Evolutionary conservation across 2,888 invertebrate genomes (phyloP), one percentile per base, ranked within the genome.

Genomic region (Apamea sordens): DNA sequence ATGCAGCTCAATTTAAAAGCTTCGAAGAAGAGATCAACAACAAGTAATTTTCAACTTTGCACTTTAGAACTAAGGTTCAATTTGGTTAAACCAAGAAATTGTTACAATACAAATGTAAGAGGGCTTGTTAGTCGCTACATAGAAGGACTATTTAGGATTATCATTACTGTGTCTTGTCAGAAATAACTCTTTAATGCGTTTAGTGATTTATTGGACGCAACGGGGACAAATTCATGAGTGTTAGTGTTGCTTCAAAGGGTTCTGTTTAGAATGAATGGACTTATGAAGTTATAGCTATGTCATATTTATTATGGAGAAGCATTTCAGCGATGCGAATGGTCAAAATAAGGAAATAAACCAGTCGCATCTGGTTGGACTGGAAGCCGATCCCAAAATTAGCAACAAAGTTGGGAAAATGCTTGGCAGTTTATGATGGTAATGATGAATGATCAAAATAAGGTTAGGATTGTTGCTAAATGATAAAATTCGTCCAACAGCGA

Each of bases 151-250:
- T 89, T 86, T 74, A 78, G 59, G 80, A 88, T 88, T 77, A 84
- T 80, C 76, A 80, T 87, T 81, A 86, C 77, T 65, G 64, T n/a
- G 32, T 68, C 65, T 71, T 47, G 74, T 76, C 82, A 78, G 72
- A 84, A 82, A 84, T 88, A 90, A 79, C 80, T 88, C 50, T 56
- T 56, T 80, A 86, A 88, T 86, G 86, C 71, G 80, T 82, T 77
- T 4, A 67, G 73, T 83, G 83, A 89, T 84, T 82, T 80, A 85
- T 85, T 77, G 68, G 28, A 68, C 64, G 72, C 78, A 65, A 72
- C 69, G 74, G 69, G 74, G 80, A 83, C 77, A 76, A 83, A 80
- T 87, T 84, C 70, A 84, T 73, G 50, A 64, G 61, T 70, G 70
- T 71, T 59, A 64, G 15, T 64, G 56, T 75, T 3, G 61, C 18